Conservation (phyloP, 2,113 vertebrate genomes). For the Aepyceros melampus region DNA sequence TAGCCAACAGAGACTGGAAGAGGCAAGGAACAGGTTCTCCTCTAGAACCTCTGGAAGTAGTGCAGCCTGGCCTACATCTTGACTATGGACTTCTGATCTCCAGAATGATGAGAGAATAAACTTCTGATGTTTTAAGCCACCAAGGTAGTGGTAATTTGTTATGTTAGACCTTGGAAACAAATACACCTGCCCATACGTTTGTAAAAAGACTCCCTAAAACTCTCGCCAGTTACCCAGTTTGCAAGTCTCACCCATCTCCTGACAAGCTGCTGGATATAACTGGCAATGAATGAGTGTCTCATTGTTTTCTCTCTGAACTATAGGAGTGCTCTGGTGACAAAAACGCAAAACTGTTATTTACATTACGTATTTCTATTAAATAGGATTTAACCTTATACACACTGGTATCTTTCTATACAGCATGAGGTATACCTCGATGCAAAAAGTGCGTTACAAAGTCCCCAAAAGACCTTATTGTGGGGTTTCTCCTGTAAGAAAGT, state of each 20-base stretch:
- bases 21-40: not conserved
- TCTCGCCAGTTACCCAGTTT: not conserved
- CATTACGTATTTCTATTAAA: not conserved
- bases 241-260: not conserved
- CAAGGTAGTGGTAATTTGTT: not conserved
- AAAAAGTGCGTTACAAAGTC: not conserved
- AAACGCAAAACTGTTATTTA: not conserved
- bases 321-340: not conserved
- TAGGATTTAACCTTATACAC: not conserved
- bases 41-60: not conserved
- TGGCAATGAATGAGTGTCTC: not conserved
- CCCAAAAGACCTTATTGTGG: not conserved
- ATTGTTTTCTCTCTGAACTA: not conserved
- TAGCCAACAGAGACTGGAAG: not conserved
- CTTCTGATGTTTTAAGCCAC: not conserved
- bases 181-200: not conserved
- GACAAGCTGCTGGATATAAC: not conserved
- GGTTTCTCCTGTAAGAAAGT: not conserved
- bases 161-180: not conserved
- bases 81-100: not conserved
- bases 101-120: not conserved
- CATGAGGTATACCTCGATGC: not conserved
- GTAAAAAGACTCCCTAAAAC: not conserved
- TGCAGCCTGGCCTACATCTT: not conserved
- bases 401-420: not conserved